Evolutionary conservation across 2,888 invertebrate species (phyloP), one percentile per base, ranked within the genome.

Genomic region (Galerucella nymphaeae): DNA sequence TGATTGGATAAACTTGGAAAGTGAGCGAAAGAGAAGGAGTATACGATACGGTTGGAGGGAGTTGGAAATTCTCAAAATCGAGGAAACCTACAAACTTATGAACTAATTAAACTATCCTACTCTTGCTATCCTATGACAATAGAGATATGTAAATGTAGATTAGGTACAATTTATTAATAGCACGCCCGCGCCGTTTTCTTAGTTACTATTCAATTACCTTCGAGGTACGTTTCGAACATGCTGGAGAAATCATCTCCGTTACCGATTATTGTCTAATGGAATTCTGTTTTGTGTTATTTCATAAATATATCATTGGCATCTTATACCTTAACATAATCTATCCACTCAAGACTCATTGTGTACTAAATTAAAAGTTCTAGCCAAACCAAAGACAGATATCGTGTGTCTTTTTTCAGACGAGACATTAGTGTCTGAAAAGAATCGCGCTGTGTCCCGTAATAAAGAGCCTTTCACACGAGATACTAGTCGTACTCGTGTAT

Each of bases 31-130:
- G 62, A 48, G 59, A 66, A 57, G 42, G 48, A 13, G 63, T 50
- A 13, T 48, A 16, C 11, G 38, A 65, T 10, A 41, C 50, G 30
- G 20, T 38, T 14, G 42, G 63, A 73, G 50, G 50, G 62, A 66
- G 65, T 53, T 5, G 11, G 81, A 80, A 41, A 42, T 13, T 41
- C 41, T 38, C 13, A 80, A 81, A 82, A 82, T 82, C 81, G 82
- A 82, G 82, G 84, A 83, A 84, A 84, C 83, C 84, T 83, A 82
- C 83, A 82, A 85, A 86, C 85, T 86, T 86, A 85, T 84, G 83
- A 86, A 86, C 86, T 86, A 86, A 86, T 86, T 86, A 85, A 86
- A 86, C 86, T 86, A 85, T 85, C 84, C 83, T 82, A 82, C 81
- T 83, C 82, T 84, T 84, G 83, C 84, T 83, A 82, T 84, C 85